Percentiles rank a stretch among this genome's conserved stretches.
Evolutionary conservation across 2,888 invertebrate genomes (phyloP).

Genomic region (Clunio marinus): DNA sequence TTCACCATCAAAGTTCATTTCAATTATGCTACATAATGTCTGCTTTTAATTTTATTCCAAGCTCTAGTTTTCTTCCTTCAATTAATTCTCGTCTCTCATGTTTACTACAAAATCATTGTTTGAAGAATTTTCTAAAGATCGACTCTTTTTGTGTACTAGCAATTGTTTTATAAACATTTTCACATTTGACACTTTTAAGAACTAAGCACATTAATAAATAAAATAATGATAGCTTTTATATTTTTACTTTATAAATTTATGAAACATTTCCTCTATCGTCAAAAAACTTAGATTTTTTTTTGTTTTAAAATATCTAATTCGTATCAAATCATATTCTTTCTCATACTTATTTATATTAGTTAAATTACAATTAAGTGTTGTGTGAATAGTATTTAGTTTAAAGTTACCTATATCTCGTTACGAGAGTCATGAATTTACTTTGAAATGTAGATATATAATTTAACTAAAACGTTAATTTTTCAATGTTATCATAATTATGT

Average conservation of each 20-base stretch:
- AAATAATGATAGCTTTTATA: constrained; percentile 30
- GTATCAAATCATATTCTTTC: neutral
- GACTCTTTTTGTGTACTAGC: neutral
- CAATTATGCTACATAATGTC: constrained; percentile 18
- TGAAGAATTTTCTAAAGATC: neutral
- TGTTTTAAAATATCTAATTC: neutral
- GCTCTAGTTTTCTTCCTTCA: constrained; percentile 17
- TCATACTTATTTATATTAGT: too few species aligned
- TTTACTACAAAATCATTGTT: constrained; percentile 5
- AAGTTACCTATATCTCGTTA: constrained; percentile 16
- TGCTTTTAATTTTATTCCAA: neutral
- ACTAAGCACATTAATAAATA: constrained; percentile 26
- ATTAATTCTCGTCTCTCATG: neutral
- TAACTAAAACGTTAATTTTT: constrained; percentile 38
- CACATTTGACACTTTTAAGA: neutral
- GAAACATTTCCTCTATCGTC: too few species aligned
- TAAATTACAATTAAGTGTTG: neutral
- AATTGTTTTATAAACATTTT: constrained; percentile 8
- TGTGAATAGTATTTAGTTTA: constrained; percentile 19
- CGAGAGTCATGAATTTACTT: too few species aligned
- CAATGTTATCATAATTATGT: neutral
- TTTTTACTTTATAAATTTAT: constrained; percentile 3
- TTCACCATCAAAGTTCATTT: constrained; percentile 18
- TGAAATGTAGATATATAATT: neutral
- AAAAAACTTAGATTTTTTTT: too few species aligned